Evolutionary conservation across 2,113 vertebrate genomes (phyloP).

Genomic region (Hirundichthys speculiger): DNA sequence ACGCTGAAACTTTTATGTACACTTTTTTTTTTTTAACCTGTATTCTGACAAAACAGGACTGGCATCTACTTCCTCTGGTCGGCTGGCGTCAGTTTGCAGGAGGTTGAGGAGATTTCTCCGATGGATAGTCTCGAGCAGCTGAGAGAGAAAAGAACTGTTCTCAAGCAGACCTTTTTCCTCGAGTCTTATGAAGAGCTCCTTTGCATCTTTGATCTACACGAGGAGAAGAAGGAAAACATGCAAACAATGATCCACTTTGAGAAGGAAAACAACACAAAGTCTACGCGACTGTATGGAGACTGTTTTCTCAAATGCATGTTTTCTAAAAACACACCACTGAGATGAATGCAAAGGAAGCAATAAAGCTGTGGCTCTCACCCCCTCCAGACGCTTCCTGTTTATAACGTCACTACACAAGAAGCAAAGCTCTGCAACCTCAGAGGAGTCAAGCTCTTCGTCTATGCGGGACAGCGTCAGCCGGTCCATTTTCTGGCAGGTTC

Average conservation of each 20-base stretch:
- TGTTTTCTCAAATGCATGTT: background rate
- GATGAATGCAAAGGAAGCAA: background rate
- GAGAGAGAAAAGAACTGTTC: conserved; percentile 46
- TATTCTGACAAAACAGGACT: conserved; percentile 66
- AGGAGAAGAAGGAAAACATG: background rate
- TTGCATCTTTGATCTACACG: conserved; percentile 59
- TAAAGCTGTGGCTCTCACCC: conserved; percentile 31
- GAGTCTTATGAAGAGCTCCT: conserved; percentile 62
- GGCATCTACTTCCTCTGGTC: conserved; percentile 22
- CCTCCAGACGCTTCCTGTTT: conserved; percentile 65
- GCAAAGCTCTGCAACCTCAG: conserved; percentile 73
- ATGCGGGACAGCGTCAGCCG: conserved; percentile 48
- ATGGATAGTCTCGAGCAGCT: conserved; percentile 71
- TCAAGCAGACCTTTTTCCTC: conserved; percentile 65
- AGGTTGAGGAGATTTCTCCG: conserved; percentile 63
- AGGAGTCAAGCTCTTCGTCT: conserved; percentile 65
- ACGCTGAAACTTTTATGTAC: background rate
- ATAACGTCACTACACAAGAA: conserved; percentile 78
- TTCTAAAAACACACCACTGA: background rate
- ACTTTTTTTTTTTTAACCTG: conserved; percentile 55
- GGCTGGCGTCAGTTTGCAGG: conserved; percentile 38
- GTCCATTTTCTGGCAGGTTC: conserved; percentile 62
- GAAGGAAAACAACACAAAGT: background rate
- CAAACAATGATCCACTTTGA: background rate
- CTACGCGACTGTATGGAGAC: no score